Percentiles rank a stretch among this genome's conserved stretches.
Conservation (phyloP, 2,113 vertebrate species). For the Calyptomena viridis region DNA sequence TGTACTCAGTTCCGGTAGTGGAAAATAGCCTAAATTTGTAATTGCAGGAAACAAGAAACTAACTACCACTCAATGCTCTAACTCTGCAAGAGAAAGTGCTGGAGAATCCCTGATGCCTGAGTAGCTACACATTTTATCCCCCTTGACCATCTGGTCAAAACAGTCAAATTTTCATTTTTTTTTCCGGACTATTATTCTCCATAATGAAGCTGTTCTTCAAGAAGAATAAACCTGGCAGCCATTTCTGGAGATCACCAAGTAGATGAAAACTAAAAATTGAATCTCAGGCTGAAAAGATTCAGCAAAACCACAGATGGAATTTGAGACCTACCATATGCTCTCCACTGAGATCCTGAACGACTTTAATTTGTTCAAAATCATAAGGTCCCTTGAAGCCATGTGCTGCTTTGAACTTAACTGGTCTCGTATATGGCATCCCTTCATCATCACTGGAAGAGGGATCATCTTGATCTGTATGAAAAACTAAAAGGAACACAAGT, state of each 20-base stretch:
- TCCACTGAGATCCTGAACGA: slow-evolving; percentile 97
- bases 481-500: slow-evolving; percentile 77
- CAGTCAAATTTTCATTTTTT: background rate
- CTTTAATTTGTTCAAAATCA: slow-evolving; percentile 96
- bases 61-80: background rate
- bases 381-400: slow-evolving; percentile 98
- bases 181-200: background rate
- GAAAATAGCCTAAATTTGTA: background rate
- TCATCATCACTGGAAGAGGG: slow-evolving; percentile 97
- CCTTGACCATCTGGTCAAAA: background rate
- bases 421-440: slow-evolving; percentile 97
- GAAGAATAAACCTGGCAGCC: background rate
- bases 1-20: background rate
- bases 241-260: background rate
- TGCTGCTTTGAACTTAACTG: slow-evolving; percentile 96
- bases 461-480: slow-evolving; percentile 96
- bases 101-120: background rate
- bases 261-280: background rate
- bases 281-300: background rate
- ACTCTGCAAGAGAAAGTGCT: background rate
- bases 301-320: background rate
- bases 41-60: background rate
- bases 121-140: background rate
- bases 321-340: slow-evolving; percentile 90
- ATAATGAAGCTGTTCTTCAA: background rate